Conservation (phyloP, 1,140 invertebrate species). For the Hyles euphorbiae region DNA sequence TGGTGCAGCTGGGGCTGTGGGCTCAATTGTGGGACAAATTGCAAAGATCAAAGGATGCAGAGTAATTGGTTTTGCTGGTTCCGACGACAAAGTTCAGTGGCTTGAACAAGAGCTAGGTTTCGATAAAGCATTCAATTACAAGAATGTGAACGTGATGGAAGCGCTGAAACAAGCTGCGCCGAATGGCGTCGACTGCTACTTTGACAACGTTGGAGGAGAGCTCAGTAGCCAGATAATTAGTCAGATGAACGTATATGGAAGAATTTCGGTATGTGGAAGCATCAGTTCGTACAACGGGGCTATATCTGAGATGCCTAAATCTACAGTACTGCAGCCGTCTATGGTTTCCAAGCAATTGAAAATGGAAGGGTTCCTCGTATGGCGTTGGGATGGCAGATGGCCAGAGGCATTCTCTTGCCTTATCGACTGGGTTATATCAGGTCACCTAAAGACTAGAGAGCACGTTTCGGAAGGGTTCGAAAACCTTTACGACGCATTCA, state of each 20-base stretch:
- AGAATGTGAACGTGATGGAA: constrained; percentile 75
- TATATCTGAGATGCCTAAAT: constrained; percentile 34
- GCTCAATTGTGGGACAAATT: constrained; percentile 84
- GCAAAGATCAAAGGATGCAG: constrained; percentile 82
- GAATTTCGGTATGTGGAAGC: constrained; percentile 78
- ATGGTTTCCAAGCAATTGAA: constrained; percentile 66
- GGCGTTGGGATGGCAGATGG: constrained; percentile 34
- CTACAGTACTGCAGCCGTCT: constrained; percentile 70
- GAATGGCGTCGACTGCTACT: constrained; percentile 80
- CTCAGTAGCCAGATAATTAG: constrained; percentile 76
- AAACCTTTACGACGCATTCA: constrained; percentile 75
- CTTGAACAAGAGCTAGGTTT: constrained; percentile 81
- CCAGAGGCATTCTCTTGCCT: constrained; percentile 59
- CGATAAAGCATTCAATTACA: constrained; percentile 85
- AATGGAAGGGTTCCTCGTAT: constrained; percentile 69
- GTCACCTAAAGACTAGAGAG: constrained; percentile 74
- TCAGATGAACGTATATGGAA: constrained; percentile 78
- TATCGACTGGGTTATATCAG: constrained; percentile 67
- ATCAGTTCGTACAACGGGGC: constrained; percentile 74
- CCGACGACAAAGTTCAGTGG: constrained; percentile 83
- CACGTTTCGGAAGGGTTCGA: constrained; percentile 76
- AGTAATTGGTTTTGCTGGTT: constrained; percentile 85
- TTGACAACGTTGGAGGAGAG: constrained; percentile 79
- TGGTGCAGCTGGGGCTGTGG: constrained; percentile 82
- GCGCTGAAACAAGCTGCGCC: constrained; percentile 78